Percentiles rank a stretch among this genome's conserved stretches.
Conservation (phyloP, 2,113 vertebrate species). For the Ondatra zibethicus region DNA sequence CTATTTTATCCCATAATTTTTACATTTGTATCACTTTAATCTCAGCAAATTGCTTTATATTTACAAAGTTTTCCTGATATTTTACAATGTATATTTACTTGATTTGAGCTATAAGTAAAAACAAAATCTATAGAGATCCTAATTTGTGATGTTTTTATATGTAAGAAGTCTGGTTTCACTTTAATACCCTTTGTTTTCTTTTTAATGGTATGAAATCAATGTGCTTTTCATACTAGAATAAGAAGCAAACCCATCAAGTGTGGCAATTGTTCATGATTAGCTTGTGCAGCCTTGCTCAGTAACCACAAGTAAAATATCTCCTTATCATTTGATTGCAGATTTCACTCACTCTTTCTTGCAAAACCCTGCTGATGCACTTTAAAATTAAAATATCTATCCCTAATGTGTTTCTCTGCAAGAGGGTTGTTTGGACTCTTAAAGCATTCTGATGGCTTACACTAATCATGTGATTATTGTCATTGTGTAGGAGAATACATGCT, state of each 20-base stretch:
- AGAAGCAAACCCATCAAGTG: background rate
- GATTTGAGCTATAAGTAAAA: background rate
- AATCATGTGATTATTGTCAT: background rate
- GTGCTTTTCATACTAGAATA: background rate
- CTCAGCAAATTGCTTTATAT: slow-evolving; percentile 12
- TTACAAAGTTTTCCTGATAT: background rate
- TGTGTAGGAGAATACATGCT: background rate
- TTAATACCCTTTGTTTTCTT: background rate
- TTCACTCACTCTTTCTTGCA: background rate
- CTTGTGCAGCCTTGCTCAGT: background rate
- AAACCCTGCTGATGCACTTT: background rate
- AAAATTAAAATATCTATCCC: background rate
- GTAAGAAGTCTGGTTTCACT: background rate
- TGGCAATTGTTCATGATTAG: background rate
- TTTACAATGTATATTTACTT: background rate
- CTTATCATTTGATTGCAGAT: slow-evolving; percentile 11
- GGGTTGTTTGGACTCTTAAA: background rate
- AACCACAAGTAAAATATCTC: background rate
- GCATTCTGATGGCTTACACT: background rate
- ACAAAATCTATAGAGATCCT: background rate
- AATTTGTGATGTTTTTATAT: background rate
- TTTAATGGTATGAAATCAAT: background rate
- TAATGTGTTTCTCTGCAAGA: background rate
- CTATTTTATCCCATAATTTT: background rate
- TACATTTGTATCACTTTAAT: background rate